These are phyloP conservation scores for Ecliptopera silaceata DNA, from an alignment of 2,888 invertebrate species.

Conservation along the genomic window DNA sequence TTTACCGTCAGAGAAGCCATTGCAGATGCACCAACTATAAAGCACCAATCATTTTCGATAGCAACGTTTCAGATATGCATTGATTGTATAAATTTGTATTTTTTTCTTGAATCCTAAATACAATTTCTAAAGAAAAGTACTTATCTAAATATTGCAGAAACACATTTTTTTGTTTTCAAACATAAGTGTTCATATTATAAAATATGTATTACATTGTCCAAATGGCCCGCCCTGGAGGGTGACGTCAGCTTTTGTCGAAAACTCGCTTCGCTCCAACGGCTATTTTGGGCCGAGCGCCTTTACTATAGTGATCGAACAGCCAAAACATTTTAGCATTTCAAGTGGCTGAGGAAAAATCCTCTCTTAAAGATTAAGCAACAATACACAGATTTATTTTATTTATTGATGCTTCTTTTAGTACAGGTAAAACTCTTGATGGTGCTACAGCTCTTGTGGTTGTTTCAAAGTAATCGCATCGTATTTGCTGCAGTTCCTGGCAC, in stretches of 20 bases:
- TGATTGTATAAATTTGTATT: neutral
- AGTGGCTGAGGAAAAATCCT: constrained; percentile 42
- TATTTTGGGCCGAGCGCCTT: constrained; percentile 64
- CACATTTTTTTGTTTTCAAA: constrained; percentile 23
- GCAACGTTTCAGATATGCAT: neutral
- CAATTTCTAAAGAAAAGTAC: neutral
- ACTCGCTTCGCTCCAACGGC: constrained; percentile 49
- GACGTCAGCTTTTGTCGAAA: constrained; percentile 72
- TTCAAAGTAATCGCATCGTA: neutral
- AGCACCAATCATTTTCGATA: neutral
- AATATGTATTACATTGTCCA: constrained; percentile 58
- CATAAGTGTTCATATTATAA: constrained; percentile 27
- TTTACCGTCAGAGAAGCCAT: neutral
- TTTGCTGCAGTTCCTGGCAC: neutral
- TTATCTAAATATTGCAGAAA: too few species aligned
- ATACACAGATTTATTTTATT: neutral
- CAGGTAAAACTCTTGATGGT: neutral
- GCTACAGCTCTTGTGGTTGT: neutral
- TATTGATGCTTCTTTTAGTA: constrained; percentile 5
- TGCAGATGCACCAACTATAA: neutral
- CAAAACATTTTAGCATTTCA: constrained; percentile 65
- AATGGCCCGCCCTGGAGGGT: constrained; percentile 61
- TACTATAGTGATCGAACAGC: constrained; percentile 65
- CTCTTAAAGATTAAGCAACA: constrained; percentile 31
- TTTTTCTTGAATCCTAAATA: neutral